These are phyloP conservation scores for Sebastes nivosus DNA, from an alignment of 2,797 vertebrate species.

Conservation along the genomic window DNA sequence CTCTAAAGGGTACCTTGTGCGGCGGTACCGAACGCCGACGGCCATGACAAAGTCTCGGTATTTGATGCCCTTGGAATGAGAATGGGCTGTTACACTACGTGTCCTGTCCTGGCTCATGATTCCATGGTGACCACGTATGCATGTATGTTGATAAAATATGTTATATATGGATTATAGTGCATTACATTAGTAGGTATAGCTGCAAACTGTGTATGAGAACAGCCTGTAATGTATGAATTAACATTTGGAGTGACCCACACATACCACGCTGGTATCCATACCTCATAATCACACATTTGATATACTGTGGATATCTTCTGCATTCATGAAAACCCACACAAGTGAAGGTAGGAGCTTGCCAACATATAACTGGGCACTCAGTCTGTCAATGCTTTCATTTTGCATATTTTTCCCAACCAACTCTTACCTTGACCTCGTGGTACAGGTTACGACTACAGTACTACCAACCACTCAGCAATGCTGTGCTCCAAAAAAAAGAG, in stretches of 20 bases:
- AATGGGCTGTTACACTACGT: too few species aligned
- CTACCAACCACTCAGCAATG: slow-evolving; percentile 16
- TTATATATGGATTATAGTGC: background rate
- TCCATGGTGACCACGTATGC: too few species aligned
- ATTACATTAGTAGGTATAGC: background rate
- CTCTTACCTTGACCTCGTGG: slow-evolving; percentile 36
- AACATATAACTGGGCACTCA: background rate
- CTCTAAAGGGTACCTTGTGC: too few species aligned
- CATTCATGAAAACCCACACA: slow-evolving; percentile 2
- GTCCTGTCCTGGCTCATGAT: background rate
- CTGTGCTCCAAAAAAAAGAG: background rate
- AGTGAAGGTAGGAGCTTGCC: slow-evolving; percentile 1
- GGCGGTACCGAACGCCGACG: too few species aligned
- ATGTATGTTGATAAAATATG: background rate
- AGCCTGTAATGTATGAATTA: background rate
- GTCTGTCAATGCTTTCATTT: slow-evolving; percentile 3
- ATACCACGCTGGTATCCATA: background rate
- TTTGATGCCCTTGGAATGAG: too few species aligned
- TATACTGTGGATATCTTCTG: background rate
- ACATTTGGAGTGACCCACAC: background rate
- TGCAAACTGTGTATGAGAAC: rapidly evolving
- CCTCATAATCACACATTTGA: background rate
- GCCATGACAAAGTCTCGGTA: too few species aligned
- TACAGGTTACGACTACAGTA: background rate
- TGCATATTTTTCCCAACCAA: background rate